phyloP scores from a whole-genome alignment of 2,797 vertebrate species.

The Coregonus suidteri region DNA sequence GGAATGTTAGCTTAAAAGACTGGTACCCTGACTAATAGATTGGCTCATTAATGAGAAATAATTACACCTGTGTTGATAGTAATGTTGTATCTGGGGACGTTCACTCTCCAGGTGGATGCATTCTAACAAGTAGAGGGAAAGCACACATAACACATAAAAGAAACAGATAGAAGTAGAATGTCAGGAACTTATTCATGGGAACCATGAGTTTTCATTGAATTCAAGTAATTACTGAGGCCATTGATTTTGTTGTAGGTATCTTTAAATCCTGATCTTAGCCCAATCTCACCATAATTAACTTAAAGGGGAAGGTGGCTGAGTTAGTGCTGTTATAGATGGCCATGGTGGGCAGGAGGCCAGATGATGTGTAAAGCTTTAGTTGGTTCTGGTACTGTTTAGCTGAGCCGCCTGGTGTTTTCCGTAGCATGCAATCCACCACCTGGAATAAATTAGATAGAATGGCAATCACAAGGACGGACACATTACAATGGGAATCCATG shows the following conservation, averaged over 20 bases:
- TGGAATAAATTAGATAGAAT: neutral
- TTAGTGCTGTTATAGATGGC: slow-evolving; percentile 18
- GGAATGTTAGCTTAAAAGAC: too few species aligned
- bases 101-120: slow-evolving; percentile 4
- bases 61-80: slow-evolving; percentile 20
- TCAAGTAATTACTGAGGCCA: neutral
- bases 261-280: neutral
- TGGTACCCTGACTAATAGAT: neutral
- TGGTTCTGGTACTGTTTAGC: neutral
- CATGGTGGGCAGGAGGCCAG: slow-evolving; percentile 11
- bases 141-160: neutral
- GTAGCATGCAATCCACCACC: slow-evolving; percentile 13
- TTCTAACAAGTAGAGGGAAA: neutral
- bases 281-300: neutral
- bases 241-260: neutral
- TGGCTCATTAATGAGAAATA: neutral
- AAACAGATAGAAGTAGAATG: neutral
- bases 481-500: neutral
- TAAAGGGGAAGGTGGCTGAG: slow-evolving; percentile 1
- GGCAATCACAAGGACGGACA: neutral
- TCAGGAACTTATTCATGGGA: neutral
- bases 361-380: slow-evolving; percentile 10
- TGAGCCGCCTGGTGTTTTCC: neutral
- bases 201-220: neutral
- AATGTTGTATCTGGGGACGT: slow-evolving; percentile 14